Evolutionary conservation across 2,888 invertebrate genomes (phyloP), one percentile per base, ranked within the genome.

Genomic region (Dasypolia templi): DNA sequence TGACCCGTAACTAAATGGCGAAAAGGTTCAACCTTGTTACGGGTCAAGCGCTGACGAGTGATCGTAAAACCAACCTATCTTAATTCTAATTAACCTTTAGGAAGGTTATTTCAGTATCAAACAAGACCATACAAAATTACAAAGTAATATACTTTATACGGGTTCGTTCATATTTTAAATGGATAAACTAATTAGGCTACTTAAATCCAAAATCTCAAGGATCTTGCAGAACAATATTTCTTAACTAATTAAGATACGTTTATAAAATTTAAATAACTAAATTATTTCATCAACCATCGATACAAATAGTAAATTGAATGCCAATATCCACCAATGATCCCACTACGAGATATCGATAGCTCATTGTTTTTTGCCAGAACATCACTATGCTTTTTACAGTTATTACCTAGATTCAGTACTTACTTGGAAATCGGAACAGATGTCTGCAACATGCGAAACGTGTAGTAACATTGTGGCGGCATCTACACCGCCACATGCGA

Each of bases 351-450:
- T 46, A 69, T 66, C 69, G 68, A 69, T 66, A 35, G 22, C n/a
- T 26, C 42, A 61, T 59, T 1, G 42, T 26, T 3, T 17, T 39
- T 39, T 0, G 9, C 14, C 17, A 19, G 46, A 12, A 55, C 83
- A 85, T 72, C 84, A 62, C 84, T 81, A 72, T n/a, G 49, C 26
- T 39, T 68, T 64, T 59, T 63, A 72, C 74, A 71, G 72, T 84
- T 84, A 84, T 77, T 86, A 80, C 71, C 68, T 19, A 59, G 68
- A 72, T 51, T 72, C 65, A 59, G 58, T 74, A 67, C 72, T 75
- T 74, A 67, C 72, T 75, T 72, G 53, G 84, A 77, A 72, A 80
- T 83, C 63, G 70, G 68, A 61, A 83, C 70, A 79, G 75, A 78
- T 55, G 64, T 56, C 22, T 66, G 72, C 67, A 76, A 69, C 53